Percentiles rank a stretch among this genome's conserved stretches.
Conservation (phyloP, 2,113 vertebrate genomes). For the Lepisosteus osseus region DNA sequence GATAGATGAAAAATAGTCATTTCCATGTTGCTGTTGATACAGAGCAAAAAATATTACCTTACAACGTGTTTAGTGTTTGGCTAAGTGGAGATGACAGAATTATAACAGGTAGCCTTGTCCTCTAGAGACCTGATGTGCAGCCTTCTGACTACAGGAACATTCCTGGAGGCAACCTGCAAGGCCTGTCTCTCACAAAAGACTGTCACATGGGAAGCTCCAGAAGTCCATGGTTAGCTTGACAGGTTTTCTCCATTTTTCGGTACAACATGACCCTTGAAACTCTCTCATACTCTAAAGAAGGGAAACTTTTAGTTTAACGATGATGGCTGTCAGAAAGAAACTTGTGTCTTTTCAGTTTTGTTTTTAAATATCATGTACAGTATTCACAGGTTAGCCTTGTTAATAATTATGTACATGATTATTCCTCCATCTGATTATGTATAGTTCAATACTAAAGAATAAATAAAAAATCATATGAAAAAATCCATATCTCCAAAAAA, state of each 20-base stretch:
- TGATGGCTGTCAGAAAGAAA: too few species aligned
- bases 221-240: slow-evolving; percentile 29
- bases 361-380: slow-evolving; percentile 8
- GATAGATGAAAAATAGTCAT: too few species aligned
- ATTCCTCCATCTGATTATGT: slow-evolving; percentile 40
- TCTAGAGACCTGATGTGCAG: slow-evolving; percentile 35
- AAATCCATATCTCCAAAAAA: slow-evolving; percentile 76
- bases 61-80: slow-evolving; percentile 14
- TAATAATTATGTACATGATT: slow-evolving; percentile 47
- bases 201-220: slow-evolving; percentile 42
- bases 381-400: slow-evolving; percentile 40
- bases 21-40: not conserved
- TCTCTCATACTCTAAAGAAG: slow-evolving; percentile 12
- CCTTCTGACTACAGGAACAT: slow-evolving; percentile 59
- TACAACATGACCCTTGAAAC: slow-evolving; percentile 17
- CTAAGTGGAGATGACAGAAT: slow-evolving; percentile 68
- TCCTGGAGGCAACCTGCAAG: slow-evolving; percentile 70
- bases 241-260: not conserved
- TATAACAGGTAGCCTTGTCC: slow-evolving; percentile 49
- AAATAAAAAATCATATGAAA: slow-evolving; percentile 63
- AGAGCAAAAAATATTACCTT: not conserved
- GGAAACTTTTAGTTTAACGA: too few species aligned
- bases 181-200: slow-evolving; percentile 49
- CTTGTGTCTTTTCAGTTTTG: not conserved
- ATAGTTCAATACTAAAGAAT: slow-evolving; percentile 44